Percentiles rank a stretch among this genome's conserved stretches.
Conservation (phyloP, 1,140 invertebrate species). For the Hylaeus anthracinus region DNA sequence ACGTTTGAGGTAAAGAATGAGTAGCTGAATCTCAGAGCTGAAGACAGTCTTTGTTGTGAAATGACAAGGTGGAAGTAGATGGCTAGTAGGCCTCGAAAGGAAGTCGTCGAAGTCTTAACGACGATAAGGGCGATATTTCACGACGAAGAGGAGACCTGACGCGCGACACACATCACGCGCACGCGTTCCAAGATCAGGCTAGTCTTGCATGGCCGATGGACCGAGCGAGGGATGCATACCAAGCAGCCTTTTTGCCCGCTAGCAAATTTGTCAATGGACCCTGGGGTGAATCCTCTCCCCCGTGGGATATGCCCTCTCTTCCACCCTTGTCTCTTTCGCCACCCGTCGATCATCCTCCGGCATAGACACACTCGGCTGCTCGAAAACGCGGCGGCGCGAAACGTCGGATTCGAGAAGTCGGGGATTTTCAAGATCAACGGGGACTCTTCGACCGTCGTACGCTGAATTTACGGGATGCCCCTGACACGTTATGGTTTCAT, state of each 20-base stretch:
- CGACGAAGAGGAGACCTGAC: constrained; percentile 11
- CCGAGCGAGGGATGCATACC: constrained; percentile 66
- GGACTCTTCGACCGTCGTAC: too few relatives aligned
- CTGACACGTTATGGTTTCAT: too few relatives aligned
- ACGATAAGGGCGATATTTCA: constrained; percentile 28
- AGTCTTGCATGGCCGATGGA: constrained; percentile 58
- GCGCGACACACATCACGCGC: constrained; percentile 52
- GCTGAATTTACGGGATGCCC: too few relatives aligned
- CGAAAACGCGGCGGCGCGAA: constrained; percentile 24
- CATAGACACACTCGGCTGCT: constrained; percentile 40
- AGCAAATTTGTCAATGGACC: constrained; percentile 68
- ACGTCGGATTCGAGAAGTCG: background rate
- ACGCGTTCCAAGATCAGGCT: constrained; percentile 27
- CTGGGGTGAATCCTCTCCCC: constrained; percentile 52
- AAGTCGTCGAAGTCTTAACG: background rate
- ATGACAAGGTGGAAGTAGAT: background rate
- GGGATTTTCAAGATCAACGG: background rate
- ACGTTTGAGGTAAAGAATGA: too few relatives aligned
- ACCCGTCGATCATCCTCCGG: constrained; percentile 56
- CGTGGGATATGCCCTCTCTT: constrained; percentile 16
- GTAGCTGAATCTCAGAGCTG: too few relatives aligned
- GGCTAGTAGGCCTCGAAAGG: background rate
- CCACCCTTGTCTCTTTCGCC: constrained; percentile 43
- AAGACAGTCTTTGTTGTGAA: too few relatives aligned
- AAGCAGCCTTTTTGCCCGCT: constrained; percentile 65